A percentile compares a stretch with the other conserved stretches of the same genome.
These are phyloP conservation scores for Pectinophora gossypiella DNA, from an alignment of 1,140 invertebrate species.

Conservation along the genomic window DNA sequence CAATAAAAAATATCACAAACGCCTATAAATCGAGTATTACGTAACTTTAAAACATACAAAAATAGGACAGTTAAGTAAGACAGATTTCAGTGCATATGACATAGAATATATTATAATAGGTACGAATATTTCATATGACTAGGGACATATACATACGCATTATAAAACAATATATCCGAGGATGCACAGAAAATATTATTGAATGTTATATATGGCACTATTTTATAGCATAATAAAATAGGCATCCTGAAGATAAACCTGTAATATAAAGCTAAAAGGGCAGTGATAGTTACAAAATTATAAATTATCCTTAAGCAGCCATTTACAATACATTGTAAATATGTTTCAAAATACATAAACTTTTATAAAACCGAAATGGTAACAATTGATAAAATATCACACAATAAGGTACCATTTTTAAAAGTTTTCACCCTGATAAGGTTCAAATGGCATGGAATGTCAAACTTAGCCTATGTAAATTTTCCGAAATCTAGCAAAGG, in stretches of 20 bases:
- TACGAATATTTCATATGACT: constrained; percentile 29
- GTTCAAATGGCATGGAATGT: not conserved
- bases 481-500: not conserved
- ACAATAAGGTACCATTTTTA: not conserved
- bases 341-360: not conserved
- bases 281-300: constrained; percentile 36
- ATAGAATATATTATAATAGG: not conserved
- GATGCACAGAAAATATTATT: constrained; percentile 22
- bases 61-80: too few relatives aligned
- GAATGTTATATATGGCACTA: constrained; percentile 57
- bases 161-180: constrained; percentile 18
- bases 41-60: not conserved
- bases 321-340: constrained; percentile 12
- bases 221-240: constrained; percentile 51
- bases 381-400: not conserved
- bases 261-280: constrained; percentile 47
- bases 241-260: constrained; percentile 33
- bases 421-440: not conserved
- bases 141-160: constrained; percentile 32
- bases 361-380: not conserved
- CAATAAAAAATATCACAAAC: constrained; percentile 57
- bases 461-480: not conserved
- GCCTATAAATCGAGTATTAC: constrained; percentile 3
- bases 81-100: not conserved
- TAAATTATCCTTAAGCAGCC: constrained; percentile 13